Conservation (phyloP, 1,140 invertebrate species). For the Zaprionus ornatus region DNA sequence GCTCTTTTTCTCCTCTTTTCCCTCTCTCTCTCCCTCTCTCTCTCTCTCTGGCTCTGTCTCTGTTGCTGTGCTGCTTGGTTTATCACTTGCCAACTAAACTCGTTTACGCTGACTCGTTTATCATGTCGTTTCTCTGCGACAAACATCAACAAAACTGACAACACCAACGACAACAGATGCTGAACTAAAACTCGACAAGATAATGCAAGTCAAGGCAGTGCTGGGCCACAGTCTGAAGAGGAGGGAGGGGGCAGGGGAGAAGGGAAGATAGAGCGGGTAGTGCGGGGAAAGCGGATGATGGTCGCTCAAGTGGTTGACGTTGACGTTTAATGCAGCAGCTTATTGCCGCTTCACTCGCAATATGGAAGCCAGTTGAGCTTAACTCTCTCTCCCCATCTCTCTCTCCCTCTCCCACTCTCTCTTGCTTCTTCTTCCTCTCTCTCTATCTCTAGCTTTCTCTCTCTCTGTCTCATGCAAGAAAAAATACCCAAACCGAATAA, state of each 20-base stretch:
- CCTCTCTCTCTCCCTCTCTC: neutral
- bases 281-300: constrained; percentile 17
- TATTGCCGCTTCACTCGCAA: constrained; percentile 16
- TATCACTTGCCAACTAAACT: constrained; percentile 74
- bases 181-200: constrained; percentile 14
- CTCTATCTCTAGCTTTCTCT: neutral
- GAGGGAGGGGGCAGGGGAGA: neutral
- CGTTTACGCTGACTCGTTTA: constrained; percentile 68
- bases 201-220: constrained; percentile 8
- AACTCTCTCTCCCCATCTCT: neutral
- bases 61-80: constrained; percentile 33
- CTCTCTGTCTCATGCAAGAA: neutral
- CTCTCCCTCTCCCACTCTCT: neutral
- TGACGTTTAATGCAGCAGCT: constrained; percentile 44
- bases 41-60: neutral
- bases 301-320: constrained; percentile 40
- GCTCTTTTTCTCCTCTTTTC: constrained; percentile 19
- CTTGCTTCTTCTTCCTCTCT: neutral
- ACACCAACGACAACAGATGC: constrained; percentile 37
- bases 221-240: neutral
- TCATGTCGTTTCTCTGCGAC: constrained; percentile 49
- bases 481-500: constrained; percentile 6
- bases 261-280: neutral
- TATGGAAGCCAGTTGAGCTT: constrained; percentile 13
- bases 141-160: constrained; percentile 52